Base-by-base conservation (phyloP, 2,113 vertebrate genomes). In the Callopanchax toddi region DNA sequence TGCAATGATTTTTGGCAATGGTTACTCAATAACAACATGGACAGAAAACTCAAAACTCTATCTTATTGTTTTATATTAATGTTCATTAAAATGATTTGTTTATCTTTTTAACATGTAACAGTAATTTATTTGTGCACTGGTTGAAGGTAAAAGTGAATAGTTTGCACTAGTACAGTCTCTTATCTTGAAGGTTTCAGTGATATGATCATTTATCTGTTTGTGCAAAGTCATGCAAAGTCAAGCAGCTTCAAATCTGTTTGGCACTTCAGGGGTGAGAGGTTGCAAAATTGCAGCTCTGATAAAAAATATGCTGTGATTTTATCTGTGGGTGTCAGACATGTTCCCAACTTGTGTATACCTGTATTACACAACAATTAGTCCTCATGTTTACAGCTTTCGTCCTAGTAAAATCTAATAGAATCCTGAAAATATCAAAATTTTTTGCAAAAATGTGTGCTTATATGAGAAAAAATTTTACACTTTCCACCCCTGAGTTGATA, bases 401-500 rank as follows among this genome's bases (percentile, higher is more conserved):
- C 12, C 8, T 17, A 17, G 5, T 48, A 20, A 29, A 64, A 34
- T 17, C 16, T 39, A 40, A 8, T 18, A 11, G n/a, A 25, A 57
- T 48, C 25, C 17, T 48, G 3, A 42, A 55, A 49, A 48, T 2
- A 39, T 32, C 17, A 63, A 2, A 39, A 40, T 22, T 18, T 25
- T 18, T 11, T 21, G 61, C 16, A n/a, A 40, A 16, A n/a, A n/a
- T n/a, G n/a, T n/a, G n/a, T n/a, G n/a, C n/a, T n/a, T n/a, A n/a
- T n/a, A n/a, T n/a, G n/a, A n/a, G n/a, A n/a, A n/a, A n/a, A n/a
- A n/a, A n/a, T n/a, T n/a, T n/a, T n/a, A n/a, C n/a, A n/a, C n/a
- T 72, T 61, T 26, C 25, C 46, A 59, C 39, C 60, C 54, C 21
- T 20, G 49, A 60, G 56, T 54, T 74, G 65, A 79, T 64, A 74